Evolutionary conservation across 2,113 vertebrate species (phyloP).

Genomic region (Morone saxatilis): DNA sequence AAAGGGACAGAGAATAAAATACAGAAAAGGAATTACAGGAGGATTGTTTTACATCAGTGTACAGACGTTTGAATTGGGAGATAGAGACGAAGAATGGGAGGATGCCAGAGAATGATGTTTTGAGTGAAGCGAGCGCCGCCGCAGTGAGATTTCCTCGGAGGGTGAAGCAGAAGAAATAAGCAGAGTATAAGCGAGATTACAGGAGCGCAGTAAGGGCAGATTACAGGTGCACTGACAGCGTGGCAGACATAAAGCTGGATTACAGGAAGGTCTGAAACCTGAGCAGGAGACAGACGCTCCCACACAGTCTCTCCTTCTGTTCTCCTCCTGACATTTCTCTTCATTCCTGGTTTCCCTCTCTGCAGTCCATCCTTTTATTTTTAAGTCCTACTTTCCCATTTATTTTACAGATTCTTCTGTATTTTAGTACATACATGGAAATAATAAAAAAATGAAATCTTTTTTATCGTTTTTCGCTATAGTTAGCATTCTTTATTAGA

Average conservation of each 20-base stretch:
- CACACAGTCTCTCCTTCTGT: background rate
- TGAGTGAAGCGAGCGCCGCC: conserved; percentile 12
- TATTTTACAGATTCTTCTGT: too few relatives aligned
- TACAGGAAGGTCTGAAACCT: conserved; percentile 62
- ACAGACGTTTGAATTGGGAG: background rate
- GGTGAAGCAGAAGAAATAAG: conserved; percentile 59
- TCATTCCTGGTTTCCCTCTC: background rate
- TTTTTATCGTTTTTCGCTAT: too few relatives aligned
- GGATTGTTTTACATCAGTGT: background rate
- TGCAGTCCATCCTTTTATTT: too few relatives aligned
- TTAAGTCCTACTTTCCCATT: too few relatives aligned
- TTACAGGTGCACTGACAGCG: conserved; percentile 64
- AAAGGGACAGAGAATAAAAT: background rate
- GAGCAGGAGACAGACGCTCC: conserved; percentile 22
- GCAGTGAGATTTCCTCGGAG: background rate
- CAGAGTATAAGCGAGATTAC: conserved; percentile 60
- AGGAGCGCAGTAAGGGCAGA: conserved; percentile 55
- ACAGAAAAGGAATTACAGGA: background rate
- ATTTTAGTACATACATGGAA: too few relatives aligned
- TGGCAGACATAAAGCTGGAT: conserved; percentile 68
- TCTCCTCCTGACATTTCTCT: background rate
- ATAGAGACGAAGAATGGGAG: background rate
- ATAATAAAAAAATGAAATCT: too few relatives aligned
- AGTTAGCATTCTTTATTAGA: too few relatives aligned
- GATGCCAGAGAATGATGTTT: background rate